Evolutionary conservation across 1,140 invertebrate species (phyloP), one percentile per base, ranked within the genome.

Genomic region (Nasonia longicornis): DNA sequence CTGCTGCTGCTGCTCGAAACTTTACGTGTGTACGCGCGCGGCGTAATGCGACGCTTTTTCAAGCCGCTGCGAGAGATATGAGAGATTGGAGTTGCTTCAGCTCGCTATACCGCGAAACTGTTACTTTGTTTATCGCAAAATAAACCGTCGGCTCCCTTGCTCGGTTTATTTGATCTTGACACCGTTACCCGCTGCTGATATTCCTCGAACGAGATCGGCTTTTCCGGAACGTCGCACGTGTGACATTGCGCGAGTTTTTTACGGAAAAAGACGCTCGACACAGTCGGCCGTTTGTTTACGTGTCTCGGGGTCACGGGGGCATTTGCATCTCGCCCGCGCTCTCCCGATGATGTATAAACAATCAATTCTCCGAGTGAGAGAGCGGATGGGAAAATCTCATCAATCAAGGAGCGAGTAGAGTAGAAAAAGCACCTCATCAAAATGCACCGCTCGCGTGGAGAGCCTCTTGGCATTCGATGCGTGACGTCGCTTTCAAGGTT

Each of bases 131-230:
- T 26, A 76, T 70, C 45, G 66, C 48, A 63, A 76, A 80, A 63
- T 45, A 81, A 80, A 80, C 71, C 75, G 72, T 75, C 71, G 72
- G 63, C 71, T 73, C 26, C 14, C 70, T 75, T 73, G 35, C 58
- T n/a, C 14, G 10, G 58, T 52, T 74, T 74, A 74, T 52, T 80
- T 75, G 64, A 58, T 69, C 72, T 16, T 29, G 1, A 11, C 38
- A 26, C 76, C 22, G 16, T 16, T 16, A 71, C 2, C 14, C 35
- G n/a, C n/a, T 48, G 11, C 14, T 42, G 26, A 42, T 16, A 22
- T 73, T 80, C 58, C 38, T 48, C 26, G 12, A 58, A 74, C 10
- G 8, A 20, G 64, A 74, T 73, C 22, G 26, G 11, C 45, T 69
- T 80, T 76, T 69, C 63, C 45, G 8, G n/a, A 31, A 69, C 20